Conservation (phyloP, 2,797 vertebrate species). For the Acomys russatus region DNA sequence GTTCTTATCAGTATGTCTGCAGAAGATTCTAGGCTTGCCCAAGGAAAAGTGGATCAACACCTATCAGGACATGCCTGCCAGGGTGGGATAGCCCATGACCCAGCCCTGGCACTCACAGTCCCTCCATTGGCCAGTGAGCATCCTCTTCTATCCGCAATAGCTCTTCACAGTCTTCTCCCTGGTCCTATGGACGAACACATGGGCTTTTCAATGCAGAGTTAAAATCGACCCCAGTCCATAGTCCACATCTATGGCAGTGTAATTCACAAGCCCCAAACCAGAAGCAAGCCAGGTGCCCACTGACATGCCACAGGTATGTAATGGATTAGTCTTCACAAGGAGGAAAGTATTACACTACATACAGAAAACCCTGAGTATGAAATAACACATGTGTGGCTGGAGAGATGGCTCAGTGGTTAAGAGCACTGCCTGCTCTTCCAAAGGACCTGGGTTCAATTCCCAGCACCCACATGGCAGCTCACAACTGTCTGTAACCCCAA, state of each 20-base stretch:
- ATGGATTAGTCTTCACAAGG: background rate
- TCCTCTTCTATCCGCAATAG: constrained; percentile 97
- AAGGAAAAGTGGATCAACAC: background rate
- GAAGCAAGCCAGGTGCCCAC: background rate
- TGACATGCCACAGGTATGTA: fast-evolving
- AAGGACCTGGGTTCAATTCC: too few relatives aligned
- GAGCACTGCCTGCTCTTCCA: too few relatives aligned
- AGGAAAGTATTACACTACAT: background rate
- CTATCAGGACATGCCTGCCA: background rate
- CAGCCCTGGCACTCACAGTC: constrained; percentile 89
- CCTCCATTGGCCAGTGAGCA: constrained; percentile 90
- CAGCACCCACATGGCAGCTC: too few relatives aligned
- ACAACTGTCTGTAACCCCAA: too few relatives aligned
- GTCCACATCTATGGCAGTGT: background rate
- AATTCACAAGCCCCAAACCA: constrained; percentile 53
- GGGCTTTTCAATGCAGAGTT: background rate
- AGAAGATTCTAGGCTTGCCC: background rate
- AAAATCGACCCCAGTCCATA: constrained; percentile 52
- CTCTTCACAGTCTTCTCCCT: constrained; percentile 93
- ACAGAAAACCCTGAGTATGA: background rate
- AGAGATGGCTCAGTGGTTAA: too few relatives aligned
- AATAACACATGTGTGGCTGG: background rate
- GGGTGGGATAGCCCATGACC: background rate
- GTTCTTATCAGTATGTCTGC: background rate
- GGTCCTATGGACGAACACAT: constrained; percentile 88